Evolutionary conservation across 2,888 invertebrate species (phyloP).

Genomic region (Danaus chrysippus): DNA sequence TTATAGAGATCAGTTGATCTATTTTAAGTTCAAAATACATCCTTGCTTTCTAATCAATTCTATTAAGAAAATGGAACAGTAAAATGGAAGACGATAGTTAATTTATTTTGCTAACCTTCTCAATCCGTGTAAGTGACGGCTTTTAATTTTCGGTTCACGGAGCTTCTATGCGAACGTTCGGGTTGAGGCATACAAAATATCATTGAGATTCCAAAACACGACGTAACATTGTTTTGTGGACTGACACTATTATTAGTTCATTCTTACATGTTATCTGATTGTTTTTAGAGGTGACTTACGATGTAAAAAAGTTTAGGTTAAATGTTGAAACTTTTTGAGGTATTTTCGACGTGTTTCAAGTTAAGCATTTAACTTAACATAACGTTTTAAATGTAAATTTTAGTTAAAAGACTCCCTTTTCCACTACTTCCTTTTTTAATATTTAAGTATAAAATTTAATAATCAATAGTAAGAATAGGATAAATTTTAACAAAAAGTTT

Average conservation of each 20-base stretch:
- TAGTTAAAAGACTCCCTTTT: too few species aligned
- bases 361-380: too few species aligned
- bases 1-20: not conserved
- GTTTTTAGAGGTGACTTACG: not conserved
- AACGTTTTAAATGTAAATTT: too few species aligned
- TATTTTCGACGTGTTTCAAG: too few species aligned
- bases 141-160: conserved; percentile 6
- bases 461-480: not conserved
- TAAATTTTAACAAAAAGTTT: conserved; percentile 6
- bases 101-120: conserved; percentile 1
- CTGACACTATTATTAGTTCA: conserved; percentile 10
- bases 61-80: conserved; percentile 3
- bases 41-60: conserved; percentile 1
- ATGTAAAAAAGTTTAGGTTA: not conserved
- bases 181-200: not conserved
- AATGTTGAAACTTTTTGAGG: too few species aligned
- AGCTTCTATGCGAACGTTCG: conserved; percentile 2
- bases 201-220: conserved; percentile 18
- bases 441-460: too few species aligned
- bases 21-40: not conserved
- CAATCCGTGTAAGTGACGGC: conserved; percentile 1
- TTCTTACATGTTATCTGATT: not conserved
- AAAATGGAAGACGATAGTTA: conserved; percentile 1
- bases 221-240: conserved; percentile 15
- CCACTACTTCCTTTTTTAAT: too few species aligned